Conservation (phyloP, 1,140 invertebrate genomes). For the Lasioglossum baleicum region DNA sequence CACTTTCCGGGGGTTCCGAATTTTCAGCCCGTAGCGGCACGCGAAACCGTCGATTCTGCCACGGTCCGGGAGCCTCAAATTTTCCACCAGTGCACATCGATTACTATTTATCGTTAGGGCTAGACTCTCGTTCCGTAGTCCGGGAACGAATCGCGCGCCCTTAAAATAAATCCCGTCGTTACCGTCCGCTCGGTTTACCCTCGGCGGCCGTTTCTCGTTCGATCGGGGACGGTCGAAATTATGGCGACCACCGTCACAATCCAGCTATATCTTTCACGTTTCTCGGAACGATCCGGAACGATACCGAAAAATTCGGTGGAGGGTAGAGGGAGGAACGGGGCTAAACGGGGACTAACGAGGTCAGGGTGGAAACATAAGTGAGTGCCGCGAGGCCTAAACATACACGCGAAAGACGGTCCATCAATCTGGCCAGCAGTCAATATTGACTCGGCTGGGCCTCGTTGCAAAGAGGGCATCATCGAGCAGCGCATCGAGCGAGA, state of each 20-base stretch:
- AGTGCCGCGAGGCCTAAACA: constrained; percentile 76
- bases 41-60: too few relatives aligned
- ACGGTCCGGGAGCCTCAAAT: too few relatives aligned
- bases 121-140: neutral
- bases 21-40: too few relatives aligned
- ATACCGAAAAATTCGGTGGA: neutral
- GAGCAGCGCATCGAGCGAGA: constrained; percentile 67
- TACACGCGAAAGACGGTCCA: constrained; percentile 73
- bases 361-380: constrained; percentile 74
- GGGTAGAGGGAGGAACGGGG: neutral
- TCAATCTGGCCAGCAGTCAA: constrained; percentile 78
- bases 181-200: constrained; percentile 2
- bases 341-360: constrained; percentile 33
- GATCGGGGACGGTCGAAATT: constrained; percentile 1
- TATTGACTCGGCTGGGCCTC: constrained; percentile 79
- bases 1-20: too few relatives aligned
- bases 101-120: neutral
- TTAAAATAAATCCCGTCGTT: constrained; percentile 17
- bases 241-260: neutral
- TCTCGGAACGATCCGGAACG: constrained; percentile 4
- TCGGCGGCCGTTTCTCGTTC: neutral
- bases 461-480: constrained; percentile 78
- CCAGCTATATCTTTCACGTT: neutral
- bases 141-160: neutral
- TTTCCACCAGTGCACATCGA: too few relatives aligned